A percentile compares a stretch with the other conserved stretches of the same genome.
phyloP scores from a whole-genome alignment of 2,888 invertebrate species.

The Neoaliturus tenellus region DNA sequence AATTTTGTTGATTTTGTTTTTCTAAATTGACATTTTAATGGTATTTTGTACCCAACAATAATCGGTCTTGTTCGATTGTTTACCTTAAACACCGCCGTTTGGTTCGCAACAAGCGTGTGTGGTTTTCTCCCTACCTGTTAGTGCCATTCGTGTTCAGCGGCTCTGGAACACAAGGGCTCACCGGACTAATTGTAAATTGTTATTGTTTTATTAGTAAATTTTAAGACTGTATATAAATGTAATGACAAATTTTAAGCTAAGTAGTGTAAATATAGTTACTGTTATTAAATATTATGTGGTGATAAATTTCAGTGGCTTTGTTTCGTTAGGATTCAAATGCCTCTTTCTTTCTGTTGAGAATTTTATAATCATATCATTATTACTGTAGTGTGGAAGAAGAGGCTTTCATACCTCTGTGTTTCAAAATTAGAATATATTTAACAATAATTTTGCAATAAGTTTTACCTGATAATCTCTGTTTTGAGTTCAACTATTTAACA shows the following conservation, averaged over 20 bases:
- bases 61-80: no score
- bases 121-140: constrained; percentile 19
- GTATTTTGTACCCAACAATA: no score
- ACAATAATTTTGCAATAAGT: no score
- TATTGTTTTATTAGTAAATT: constrained; percentile 49
- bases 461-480: no score
- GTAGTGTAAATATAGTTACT: constrained; percentile 42
- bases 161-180: background rate
- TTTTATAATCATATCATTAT: constrained; percentile 28
- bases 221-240: constrained; percentile 44
- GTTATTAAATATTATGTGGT: constrained; percentile 22
- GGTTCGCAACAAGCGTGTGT: background rate
- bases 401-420: no score
- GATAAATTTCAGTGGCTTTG: constrained; percentile 31
- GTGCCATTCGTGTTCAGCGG: constrained; percentile 44
- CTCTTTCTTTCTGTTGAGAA: constrained; percentile 25
- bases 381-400: no score
- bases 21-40: background rate
- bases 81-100: background rate
- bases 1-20: background rate
- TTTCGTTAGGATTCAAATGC: constrained; percentile 29
- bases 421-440: no score
- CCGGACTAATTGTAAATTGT: constrained; percentile 47
- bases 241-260: constrained; percentile 46
- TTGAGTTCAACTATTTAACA: no score